Evolutionary conservation across 2,113 vertebrate species (phyloP), one percentile per base, ranked within the genome.

Genomic region (Halichoeres trimaculatus): DNA sequence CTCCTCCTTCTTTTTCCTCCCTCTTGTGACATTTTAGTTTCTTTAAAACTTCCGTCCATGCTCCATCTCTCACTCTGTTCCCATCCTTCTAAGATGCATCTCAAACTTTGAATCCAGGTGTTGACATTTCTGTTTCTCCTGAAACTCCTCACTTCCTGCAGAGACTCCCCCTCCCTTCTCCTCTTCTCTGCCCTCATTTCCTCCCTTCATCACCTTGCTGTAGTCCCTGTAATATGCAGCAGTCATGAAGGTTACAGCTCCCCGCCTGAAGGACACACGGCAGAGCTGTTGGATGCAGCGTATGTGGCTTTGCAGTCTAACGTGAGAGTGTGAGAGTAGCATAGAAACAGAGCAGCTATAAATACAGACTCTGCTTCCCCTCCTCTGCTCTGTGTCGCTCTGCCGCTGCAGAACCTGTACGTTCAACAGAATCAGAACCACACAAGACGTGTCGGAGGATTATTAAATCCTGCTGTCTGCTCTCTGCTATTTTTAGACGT

Each of bases 341-440:
- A 67, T 83, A 75, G 84, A 89, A 67, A 86, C 87, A 86, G 79
- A 10, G 71, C 58, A n/a, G 84, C 83, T 90, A 89, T 85, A 89
- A 89, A 89, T 89, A 90, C 19, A 80, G 41, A 47, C 56, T 67
- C 55, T 0, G 13, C 14, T 30, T 23, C 11, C 68, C 56, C 68
- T 51, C 23, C 59, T 56, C 35, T 3, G 48, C 67, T 24, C 63
- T 73, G 67, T 40, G 51, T 8, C 10, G 19, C 45, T 48, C 45
- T 48, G 19, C 45, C 19, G 48, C 48, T 70, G 82, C 74, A 58
- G 23, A 53, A 86, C 65, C 84, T 70, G 76, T 23, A 35, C 47
- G 51, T 35, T 34, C 17, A 52, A 52, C 66, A 56, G 35, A n/a
- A 36, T 16, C 38, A 34, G 41, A 69, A 35, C 48, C 12, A 22